Base-by-base conservation (phyloP, 2,888 invertebrate genomes). In the Biston stratarius region DNA sequence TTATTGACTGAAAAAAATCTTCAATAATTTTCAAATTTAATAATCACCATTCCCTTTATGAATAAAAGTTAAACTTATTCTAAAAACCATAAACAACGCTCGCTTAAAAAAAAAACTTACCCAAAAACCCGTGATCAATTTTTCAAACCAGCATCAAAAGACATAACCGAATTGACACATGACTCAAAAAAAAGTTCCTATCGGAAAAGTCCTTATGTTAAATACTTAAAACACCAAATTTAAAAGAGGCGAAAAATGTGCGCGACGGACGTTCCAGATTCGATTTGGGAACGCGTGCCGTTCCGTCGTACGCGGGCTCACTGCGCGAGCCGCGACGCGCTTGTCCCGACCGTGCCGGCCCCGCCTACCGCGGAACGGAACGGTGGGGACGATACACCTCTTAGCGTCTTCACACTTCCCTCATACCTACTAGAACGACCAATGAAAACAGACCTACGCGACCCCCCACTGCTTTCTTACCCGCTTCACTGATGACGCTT, bases 401-500 rank as follows among this genome's bases (percentile, higher is more conserved):
- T 91, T 91, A 91, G 89, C 90, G 86, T 90, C 90, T 91, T 91
- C 90, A 91, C 91, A 90, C 91, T 91, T 90, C 86, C 88, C 85
- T 85, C 67, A 82, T 90, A 88, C 90, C 91, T 90, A 90, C 88
- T 91, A 91, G 91, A 84, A 75, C 74, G 82, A 78, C 92, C 88
- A 84, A 72, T 74, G 48, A 74, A 72, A 61, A 68, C 70, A 77
- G 89, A 83, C 70, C 90, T 78, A 59, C 79, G 70, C 68, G 80
- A 63, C 83, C 85, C 82, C 81, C 74, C 75, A 61, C 67, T 52
- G 59, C 53, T 67, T 63, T 60, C 64, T 69, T 47, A 48, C 40
- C 14, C 10, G 64, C 64, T 69, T 66, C 64, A 61, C 49, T 51
- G 12, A 45, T 40, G 69, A 70, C 48, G 53, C 47, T 68, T 70